Evolutionary conservation across 2,888 invertebrate species (phyloP).

Genomic region (Marronus borbonicus): DNA sequence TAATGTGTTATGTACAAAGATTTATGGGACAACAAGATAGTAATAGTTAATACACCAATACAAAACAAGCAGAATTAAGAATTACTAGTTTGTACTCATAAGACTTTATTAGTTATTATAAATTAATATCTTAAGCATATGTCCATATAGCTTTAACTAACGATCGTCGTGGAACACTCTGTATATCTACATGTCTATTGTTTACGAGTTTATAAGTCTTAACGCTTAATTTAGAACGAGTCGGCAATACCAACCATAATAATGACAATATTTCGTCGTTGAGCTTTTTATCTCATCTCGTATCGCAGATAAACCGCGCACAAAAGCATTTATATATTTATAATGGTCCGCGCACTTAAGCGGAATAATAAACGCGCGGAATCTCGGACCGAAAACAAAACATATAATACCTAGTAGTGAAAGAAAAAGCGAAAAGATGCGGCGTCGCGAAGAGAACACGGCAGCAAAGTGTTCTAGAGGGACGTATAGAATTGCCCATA

Average conservation of each 20-base stretch:
- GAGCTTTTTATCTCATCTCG: slow-evolving; percentile 16
- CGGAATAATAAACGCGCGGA: slow-evolving; percentile 12
- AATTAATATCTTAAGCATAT: too few species aligned
- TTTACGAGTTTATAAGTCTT: too few species aligned
- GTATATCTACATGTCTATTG: too few species aligned
- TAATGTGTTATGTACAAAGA: too few species aligned
- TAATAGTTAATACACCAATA: too few species aligned
- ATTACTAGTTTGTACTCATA: too few species aligned
- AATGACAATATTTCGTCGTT: neutral
- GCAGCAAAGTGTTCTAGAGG: slow-evolving; percentile 18
- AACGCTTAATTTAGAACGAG: slow-evolving; percentile 3
- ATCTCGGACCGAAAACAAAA: slow-evolving; percentile 4
- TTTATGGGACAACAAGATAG: too few species aligned
- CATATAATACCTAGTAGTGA: neutral
- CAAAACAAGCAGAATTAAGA: too few species aligned
- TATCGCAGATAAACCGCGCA: neutral
- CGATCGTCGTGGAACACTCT: too few species aligned
- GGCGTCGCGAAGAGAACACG: slow-evolving; percentile 9
- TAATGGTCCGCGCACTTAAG: neutral
- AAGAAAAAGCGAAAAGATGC: neutral
- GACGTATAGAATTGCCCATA: neutral
- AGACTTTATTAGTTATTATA: too few species aligned
- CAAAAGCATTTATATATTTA: neutral
- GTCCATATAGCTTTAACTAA: too few species aligned
- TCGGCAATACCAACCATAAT: neutral